Evolutionary conservation across 2,113 vertebrate genomes (phyloP), one percentile per base, ranked within the genome.

Genomic region (Nibea albiflora): DNA sequence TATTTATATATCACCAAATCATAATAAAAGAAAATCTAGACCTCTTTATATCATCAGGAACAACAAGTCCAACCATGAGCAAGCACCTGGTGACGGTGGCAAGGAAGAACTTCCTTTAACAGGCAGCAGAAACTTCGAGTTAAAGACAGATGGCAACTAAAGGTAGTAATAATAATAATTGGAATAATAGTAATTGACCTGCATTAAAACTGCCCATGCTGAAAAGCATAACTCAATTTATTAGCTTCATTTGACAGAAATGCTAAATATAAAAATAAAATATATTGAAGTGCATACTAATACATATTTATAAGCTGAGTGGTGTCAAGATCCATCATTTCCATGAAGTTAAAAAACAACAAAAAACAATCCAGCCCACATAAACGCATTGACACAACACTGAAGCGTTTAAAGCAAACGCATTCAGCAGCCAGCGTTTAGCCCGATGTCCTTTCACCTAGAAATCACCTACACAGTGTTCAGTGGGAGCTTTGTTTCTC

Each of bases 381-480:
- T 46, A 49, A 24, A 52, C 24, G 52, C 22, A 84, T 62, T 44
- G 19, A 54, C 20, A 60, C 19, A 70, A 20, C 0, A 50, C n/a
- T 57, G 7, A 53, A 42, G 19, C 5, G 61, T 57, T 61, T 12
- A 61, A 54, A 66, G 19, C 64, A 31, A 31, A 66, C 35, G 35
- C 8, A 35, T 46, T 4, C 24, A 76, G 69, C 71, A 31, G 11
- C 47, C 52, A 31, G 14, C 10, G 20, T 73, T 85, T 54, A 60
- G 61, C 24, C 5, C 70, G 54, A 44, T 80, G 71, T 65, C 62
- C 73, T 81, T 89, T 86, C 78, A 81, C 78, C 80, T 76, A 6
- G 17, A 62, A 52, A 87, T 81, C 76, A 85, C 82, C 82, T 89
- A 89, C 89, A 89, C 87, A 67, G 58, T 20, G 46, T 22, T 85